phyloP scores from a whole-genome alignment of 92 coral and sea anemone species.

The Bergia sp. region DNA sequence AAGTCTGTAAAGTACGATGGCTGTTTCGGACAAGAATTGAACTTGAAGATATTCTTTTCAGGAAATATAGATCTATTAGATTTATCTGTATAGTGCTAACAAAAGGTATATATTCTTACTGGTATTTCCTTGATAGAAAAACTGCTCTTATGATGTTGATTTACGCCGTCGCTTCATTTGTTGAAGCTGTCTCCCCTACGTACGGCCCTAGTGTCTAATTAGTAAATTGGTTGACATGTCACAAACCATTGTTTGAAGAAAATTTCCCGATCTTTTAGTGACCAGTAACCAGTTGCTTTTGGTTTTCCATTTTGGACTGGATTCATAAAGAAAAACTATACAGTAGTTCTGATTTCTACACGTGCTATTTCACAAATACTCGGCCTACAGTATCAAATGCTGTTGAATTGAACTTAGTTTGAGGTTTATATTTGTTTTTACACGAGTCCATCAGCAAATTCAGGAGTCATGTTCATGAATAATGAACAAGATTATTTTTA shows the following conservation, averaged over 20 bases:
- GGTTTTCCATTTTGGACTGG: neutral
- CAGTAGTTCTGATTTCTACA: too few relatives aligned
- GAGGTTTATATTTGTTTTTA: neutral
- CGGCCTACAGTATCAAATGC: neutral
- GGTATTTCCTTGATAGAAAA: neutral
- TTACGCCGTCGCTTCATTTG: neutral
- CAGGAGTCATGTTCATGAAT: neutral
- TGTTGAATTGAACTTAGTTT: neutral
- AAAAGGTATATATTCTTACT: too few relatives aligned
- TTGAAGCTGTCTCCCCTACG: too few relatives aligned
- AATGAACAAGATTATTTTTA: neutral
- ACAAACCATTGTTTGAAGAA: neutral
- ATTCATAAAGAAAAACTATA: neutral
- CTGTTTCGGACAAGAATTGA: neutral
- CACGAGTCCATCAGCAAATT: neutral
- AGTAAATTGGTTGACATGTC: too few relatives aligned
- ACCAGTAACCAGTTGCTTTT: neutral
- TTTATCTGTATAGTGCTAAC: too few relatives aligned
- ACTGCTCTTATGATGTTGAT: neutral
- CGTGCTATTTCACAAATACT: neutral
- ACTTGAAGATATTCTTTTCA: too few relatives aligned
- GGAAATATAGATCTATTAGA: neutral
- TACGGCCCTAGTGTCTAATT: too few relatives aligned
- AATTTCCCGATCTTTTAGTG: neutral
- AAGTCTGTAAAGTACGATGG: neutral